Conservation (phyloP, 2,113 vertebrate species). For the Anhinga anhinga region DNA sequence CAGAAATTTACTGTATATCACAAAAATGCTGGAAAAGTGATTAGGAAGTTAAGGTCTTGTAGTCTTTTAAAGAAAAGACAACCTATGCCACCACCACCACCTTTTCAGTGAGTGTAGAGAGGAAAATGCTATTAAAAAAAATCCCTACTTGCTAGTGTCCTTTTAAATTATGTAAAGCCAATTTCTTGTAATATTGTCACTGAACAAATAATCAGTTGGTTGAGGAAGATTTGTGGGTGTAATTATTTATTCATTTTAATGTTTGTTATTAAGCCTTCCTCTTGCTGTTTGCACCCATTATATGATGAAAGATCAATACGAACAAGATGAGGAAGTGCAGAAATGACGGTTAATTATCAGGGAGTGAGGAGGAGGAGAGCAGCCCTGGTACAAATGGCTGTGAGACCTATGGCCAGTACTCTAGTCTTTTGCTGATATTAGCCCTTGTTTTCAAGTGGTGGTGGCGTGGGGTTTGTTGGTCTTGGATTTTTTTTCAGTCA, state of each 20-base stretch:
- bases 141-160: neutral
- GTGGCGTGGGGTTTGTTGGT: neutral
- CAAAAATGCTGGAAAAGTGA: neutral
- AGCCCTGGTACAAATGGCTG: neutral
- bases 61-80: neutral
- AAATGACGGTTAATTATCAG: conserved; percentile 66
- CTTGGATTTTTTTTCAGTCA: fast-evolving
- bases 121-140: conserved; percentile 46
- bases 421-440: neutral
- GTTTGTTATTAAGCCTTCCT: conserved; percentile 73
- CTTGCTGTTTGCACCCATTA: conserved; percentile 69
- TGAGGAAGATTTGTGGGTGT: conserved; percentile 72
- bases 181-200: conserved; percentile 70
- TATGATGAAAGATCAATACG: conserved; percentile 75
- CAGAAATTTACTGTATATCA: neutral
- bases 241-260: conserved; percentile 81
- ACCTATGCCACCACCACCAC: neutral
- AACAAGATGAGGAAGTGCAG: conserved; percentile 66
- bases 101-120: neutral
- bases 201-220: conserved; percentile 72
- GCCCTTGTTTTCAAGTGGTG: neutral
- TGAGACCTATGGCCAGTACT: neutral
- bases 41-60: neutral
- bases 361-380: neutral
- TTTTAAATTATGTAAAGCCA: conserved; percentile 74